These are phyloP conservation scores for Caenorhabditis parvicauda DNA, from an alignment of 2,888 invertebrate species.

Conservation along the genomic window DNA sequence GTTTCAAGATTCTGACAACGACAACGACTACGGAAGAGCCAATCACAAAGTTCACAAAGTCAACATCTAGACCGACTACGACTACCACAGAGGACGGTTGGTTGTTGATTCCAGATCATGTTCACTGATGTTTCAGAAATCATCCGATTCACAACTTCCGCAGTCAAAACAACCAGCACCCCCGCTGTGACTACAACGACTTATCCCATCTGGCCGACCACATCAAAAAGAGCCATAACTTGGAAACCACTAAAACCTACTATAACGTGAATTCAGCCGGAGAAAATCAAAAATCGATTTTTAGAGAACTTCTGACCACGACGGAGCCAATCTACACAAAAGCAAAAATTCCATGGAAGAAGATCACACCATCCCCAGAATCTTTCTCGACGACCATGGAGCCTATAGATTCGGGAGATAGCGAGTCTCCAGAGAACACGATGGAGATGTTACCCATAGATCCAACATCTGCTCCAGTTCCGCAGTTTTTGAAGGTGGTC, in stretches of 20 bases:
- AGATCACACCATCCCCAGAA: slow-evolving; percentile 1
- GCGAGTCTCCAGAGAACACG: too few species aligned
- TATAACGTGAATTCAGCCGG: too few species aligned
- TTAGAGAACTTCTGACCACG: slow-evolving; percentile 1
- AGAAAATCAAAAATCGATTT: neutral
- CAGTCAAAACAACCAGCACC: slow-evolving; percentile 19
- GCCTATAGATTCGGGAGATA: slow-evolving; percentile 1
- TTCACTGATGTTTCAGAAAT: slow-evolving; percentile 10
- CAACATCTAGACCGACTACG: slow-evolving; percentile 11
- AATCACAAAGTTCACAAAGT: slow-evolving; percentile 23
- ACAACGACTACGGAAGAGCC: slow-evolving; percentile 23
- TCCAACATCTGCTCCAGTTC: slow-evolving; percentile 22
- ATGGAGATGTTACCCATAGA: too few species aligned
- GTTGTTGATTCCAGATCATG: slow-evolving; percentile 7
- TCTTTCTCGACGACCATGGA: slow-evolving; percentile 1
- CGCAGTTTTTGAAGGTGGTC: slow-evolving; percentile 21
- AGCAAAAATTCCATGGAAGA: neutral
- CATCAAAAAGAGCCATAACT: slow-evolving; percentile 8
- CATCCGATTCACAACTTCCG: slow-evolving; percentile 15
- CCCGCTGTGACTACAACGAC: slow-evolving; percentile 14
- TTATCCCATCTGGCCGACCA: slow-evolving; percentile 30
- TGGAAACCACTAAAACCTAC: too few species aligned
- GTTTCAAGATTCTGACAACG: too few species aligned
- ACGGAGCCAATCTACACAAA: slow-evolving; percentile 10
- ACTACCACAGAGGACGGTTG: slow-evolving; percentile 6